Conservation (phyloP, 2,113 vertebrate genomes). For the Zosterops hypoxanthus region DNA sequence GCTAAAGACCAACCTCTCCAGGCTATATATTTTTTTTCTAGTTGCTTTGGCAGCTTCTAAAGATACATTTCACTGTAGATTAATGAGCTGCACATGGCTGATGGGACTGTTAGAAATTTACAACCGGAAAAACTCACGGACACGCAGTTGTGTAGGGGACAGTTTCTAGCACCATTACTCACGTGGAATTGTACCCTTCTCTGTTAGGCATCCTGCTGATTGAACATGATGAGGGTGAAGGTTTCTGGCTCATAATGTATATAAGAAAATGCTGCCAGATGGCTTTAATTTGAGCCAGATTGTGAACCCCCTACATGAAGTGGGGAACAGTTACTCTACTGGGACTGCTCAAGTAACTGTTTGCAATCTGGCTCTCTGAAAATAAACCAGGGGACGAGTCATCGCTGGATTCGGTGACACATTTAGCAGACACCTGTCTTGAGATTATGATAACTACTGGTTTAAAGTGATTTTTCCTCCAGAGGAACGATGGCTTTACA, state of each 20-base stretch:
- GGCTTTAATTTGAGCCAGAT: constrained; percentile 64
- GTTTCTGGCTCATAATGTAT: constrained; percentile 42
- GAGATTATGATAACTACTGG: neutral
- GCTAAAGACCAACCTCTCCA: constrained; percentile 36
- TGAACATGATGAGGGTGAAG: constrained; percentile 69
- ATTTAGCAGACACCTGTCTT: constrained; percentile 48
- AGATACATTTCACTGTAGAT: constrained; percentile 38
- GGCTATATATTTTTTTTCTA: constrained; percentile 16
- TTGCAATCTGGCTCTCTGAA: constrained; percentile 46
- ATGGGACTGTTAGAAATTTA: constrained; percentile 41
- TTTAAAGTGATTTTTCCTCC: neutral
- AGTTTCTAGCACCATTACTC: constrained; percentile 43
- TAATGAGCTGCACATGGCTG: constrained; percentile 56
- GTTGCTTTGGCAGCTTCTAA: constrained; percentile 50
- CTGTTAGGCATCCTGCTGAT: constrained; percentile 64
- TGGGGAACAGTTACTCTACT: constrained; percentile 36
- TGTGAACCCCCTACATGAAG: constrained; percentile 37
- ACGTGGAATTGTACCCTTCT: constrained; percentile 33
- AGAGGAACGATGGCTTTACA: neutral
- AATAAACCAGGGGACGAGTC: neutral
- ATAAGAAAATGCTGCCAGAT: constrained; percentile 54
- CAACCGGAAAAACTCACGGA: constrained; percentile 28
- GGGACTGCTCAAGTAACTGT: constrained; percentile 57
- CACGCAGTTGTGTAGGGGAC: neutral
- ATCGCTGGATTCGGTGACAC: neutral